Conservation (phyloP, 1,140 invertebrate species). For the Diprion similis region DNA sequence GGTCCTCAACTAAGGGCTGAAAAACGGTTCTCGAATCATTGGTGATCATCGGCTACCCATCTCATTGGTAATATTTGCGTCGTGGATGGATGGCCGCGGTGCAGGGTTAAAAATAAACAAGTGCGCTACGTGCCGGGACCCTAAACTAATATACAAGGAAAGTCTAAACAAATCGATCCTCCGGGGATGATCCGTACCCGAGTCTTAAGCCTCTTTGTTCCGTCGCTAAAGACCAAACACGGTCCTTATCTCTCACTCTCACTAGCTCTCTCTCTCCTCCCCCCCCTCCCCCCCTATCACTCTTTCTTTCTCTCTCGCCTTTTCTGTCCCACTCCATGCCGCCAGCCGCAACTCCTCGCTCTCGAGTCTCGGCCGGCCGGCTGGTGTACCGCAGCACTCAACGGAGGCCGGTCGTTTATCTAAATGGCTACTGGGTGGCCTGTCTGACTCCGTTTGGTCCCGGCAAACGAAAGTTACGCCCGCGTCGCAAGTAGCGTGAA, state of each 20-base stretch:
- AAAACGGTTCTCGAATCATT: too few species aligned
- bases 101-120: neutral
- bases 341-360: slow-evolving; percentile 21
- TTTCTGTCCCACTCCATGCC: slow-evolving; percentile 9
- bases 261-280: slow-evolving; percentile 14
- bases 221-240: slow-evolving; percentile 43
- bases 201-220: slow-evolving; percentile 43
- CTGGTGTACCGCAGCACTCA: slow-evolving; percentile 43
- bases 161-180: slow-evolving; percentile 22
- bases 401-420: slow-evolving; percentile 58
- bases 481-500: neutral
- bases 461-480: slow-evolving; percentile 4
- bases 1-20: too few species aligned
- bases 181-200: neutral
- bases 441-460: slow-evolving; percentile 19
- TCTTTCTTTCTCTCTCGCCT: slow-evolving; percentile 15
- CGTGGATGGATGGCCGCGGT: neutral
- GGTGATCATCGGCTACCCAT: too few species aligned
- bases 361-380: slow-evolving; percentile 16
- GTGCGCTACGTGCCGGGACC: neutral
- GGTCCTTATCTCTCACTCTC: slow-evolving; percentile 31
- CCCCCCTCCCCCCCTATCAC: slow-evolving; percentile 14
- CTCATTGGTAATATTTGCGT: too few species aligned
- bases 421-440: slow-evolving; percentile 63
- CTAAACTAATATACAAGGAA: neutral